Base-by-base conservation (phyloP, 2,113 vertebrate genomes). In the Columba livia region DNA sequence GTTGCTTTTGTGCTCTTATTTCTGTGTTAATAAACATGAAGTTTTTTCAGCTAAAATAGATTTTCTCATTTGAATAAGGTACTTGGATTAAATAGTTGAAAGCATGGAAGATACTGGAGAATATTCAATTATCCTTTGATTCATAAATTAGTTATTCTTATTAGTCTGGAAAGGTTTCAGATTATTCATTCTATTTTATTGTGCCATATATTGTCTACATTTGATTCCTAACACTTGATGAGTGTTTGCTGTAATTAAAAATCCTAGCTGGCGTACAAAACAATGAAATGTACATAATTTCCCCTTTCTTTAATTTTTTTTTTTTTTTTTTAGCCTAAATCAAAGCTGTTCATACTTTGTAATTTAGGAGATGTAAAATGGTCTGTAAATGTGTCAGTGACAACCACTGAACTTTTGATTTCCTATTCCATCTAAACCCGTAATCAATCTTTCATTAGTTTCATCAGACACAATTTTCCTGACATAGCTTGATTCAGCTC, bases 21-120 rank as follows among this genome's bases (percentile, higher is more conserved):
- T 94, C 80, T 88, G 12, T 87, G 61, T 96, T 92, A 94, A 91
- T 82, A 95, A 88, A 89, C 85, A 88, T 88, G 60, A 86, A 67
- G 1, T 23, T 65, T 58, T 88, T 85, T 77, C 17, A 34, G 36
- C 71, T 83, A 71, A 79, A 85, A 94, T 17, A 73, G 4, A 66
- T 79, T 89, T 95, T 79, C 74, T 85, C 51, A 69, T 91, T 93
- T 91, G 47, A 95, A 91, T 47, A 91, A 89, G 74, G 74, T 93
- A 73, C 26, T 85, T 66, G 58, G 81, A 88, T 91, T 95, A 89
- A 77, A 74, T 15, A 93, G 56, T 60, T 95, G 81, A 95, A 91
- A 96, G 32, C 36, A 42, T 12, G 17, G 32, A 79, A 83, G 44
- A 88, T 91, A 89, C 10, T 66, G 62, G 50, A 85, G 56, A 89